phyloP scores from a whole-genome alignment of 2,113 vertebrate species.

The Pongo pygmaeus region DNA sequence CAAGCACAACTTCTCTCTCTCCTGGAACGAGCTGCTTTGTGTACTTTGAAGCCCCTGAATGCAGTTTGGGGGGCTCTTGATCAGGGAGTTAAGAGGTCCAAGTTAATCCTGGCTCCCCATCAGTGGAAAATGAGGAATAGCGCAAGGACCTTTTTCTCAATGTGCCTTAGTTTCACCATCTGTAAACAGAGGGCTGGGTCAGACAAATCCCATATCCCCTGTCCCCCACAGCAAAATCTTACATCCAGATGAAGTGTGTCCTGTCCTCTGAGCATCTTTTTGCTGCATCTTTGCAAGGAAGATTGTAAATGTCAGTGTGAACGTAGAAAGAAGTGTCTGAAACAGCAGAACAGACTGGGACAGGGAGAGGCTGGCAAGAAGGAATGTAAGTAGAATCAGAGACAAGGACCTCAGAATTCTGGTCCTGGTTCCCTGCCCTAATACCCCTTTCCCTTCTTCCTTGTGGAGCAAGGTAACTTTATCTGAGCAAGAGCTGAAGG shows the following conservation, averaged over 20 bases:
- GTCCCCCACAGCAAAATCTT: neutral
- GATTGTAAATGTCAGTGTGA: neutral
- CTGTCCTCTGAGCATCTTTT: neutral
- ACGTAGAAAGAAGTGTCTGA: neutral
- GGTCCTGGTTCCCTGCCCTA: neutral
- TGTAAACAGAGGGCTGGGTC: neutral
- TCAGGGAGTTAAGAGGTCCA: neutral
- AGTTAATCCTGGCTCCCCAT: neutral
- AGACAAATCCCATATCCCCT: neutral
- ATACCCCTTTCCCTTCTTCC: neutral
- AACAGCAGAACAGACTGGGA: neutral
- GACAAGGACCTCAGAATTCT: neutral
- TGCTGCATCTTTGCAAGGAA: neutral
- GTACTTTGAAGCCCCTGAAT: neutral
- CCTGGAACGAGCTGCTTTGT: neutral
- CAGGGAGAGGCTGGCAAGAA: neutral
- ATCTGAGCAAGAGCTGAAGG: neutral
- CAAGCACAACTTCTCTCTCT: neutral
- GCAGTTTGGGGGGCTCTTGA: neutral
- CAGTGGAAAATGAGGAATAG: neutral
- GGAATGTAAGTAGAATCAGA: neutral
- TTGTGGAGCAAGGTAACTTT: neutral
- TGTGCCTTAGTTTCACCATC: neutral
- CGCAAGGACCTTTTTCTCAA: neutral
- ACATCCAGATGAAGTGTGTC: neutral